Conservation (phyloP, 2,888 invertebrate species). For the Biston stratarius region DNA sequence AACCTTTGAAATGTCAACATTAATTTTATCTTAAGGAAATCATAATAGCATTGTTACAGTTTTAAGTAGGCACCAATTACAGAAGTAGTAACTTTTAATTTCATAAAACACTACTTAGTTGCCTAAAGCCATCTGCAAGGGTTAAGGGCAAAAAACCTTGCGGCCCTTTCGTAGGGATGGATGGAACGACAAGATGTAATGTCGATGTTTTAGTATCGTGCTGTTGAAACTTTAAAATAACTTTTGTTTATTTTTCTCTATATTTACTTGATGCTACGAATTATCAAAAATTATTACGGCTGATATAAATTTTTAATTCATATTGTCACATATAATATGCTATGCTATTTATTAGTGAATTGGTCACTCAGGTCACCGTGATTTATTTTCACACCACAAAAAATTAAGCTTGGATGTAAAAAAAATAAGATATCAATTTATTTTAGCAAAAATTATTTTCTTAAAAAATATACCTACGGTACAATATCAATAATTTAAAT, state of each 20-base stretch:
- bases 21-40: slow-evolving; percentile 10
- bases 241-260: too few species aligned
- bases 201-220: background rate
- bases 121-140: slow-evolving; percentile 52
- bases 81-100: slow-evolving; percentile 29
- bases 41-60: slow-evolving; percentile 8
- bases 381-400: too few species aligned
- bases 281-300: background rate
- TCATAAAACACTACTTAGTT: slow-evolving; percentile 35
- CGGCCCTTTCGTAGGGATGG: slow-evolving; percentile 26
- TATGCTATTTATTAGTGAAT: too few species aligned
- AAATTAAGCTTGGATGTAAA: too few species aligned
- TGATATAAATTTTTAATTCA: too few species aligned
- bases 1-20: slow-evolving; percentile 13
- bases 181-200: background rate
- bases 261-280: background rate
- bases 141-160: slow-evolving; percentile 46
- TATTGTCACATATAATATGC: too few species aligned
- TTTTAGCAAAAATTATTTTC: too few species aligned
- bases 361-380: too few species aligned
- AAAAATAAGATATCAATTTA: too few species aligned
- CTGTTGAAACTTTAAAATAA: too few species aligned
- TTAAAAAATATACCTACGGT: too few species aligned
- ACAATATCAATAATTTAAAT: too few species aligned
- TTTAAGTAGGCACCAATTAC: slow-evolving; percentile 33